Percentiles rank a stretch among this genome's conserved stretches.
These are phyloP conservation scores for Choristoneura fumiferana DNA, from an alignment of 1,140 invertebrate species.

Conservation along the genomic window DNA sequence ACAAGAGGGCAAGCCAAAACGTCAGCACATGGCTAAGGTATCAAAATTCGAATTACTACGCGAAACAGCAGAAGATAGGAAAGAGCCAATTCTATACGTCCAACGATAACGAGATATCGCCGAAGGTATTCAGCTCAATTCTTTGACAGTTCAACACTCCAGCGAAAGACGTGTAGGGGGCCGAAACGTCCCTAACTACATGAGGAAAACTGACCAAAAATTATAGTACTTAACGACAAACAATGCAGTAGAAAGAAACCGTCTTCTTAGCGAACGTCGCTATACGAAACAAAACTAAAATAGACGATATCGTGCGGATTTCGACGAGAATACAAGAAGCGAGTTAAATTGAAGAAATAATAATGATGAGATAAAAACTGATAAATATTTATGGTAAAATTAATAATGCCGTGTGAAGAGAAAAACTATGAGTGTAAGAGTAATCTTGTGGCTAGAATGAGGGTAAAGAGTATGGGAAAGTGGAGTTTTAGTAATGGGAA, in stretches of 20 bases:
- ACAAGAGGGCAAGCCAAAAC: constrained; percentile 59
- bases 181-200: constrained; percentile 79
- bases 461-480: constrained; percentile 42
- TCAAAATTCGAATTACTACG: constrained; percentile 81
- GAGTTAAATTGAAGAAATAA: constrained; percentile 57
- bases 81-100: constrained; percentile 58
- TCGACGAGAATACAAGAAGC: constrained; percentile 47
- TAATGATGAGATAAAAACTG: constrained; percentile 50
- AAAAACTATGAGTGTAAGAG: constrained; percentile 47
- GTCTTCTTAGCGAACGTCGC: constrained; percentile 71
- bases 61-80: constrained; percentile 75
- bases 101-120: constrained; percentile 79
- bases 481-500: constrained; percentile 40
- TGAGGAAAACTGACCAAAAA: constrained; percentile 67
- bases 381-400: constrained; percentile 63
- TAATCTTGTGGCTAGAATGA: constrained; percentile 9
- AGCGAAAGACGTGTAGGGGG: constrained; percentile 86
- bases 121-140: constrained; percentile 88
- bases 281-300: constrained; percentile 63
- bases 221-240: constrained; percentile 65
- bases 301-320: constrained; percentile 69
- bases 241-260: constrained; percentile 61
- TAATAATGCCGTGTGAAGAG: constrained; percentile 39
- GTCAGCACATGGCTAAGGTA: constrained; percentile 80
- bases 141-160: constrained; percentile 88